Evolutionary conservation across 1,140 invertebrate species (phyloP).

Genomic region (Euura saliciscinereae): DNA sequence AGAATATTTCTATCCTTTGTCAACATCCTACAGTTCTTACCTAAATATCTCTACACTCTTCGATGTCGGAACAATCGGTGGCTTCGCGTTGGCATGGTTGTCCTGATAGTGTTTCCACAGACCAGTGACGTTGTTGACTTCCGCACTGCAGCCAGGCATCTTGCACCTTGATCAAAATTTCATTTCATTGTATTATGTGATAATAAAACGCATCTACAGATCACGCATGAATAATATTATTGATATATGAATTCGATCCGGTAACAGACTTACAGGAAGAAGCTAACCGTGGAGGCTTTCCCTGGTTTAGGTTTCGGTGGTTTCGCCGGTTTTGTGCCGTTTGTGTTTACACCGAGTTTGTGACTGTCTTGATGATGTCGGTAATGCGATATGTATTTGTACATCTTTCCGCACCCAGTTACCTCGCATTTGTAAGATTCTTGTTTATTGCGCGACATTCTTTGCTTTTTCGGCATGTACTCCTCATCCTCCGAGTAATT

Average conservation of each 20-base stretch:
- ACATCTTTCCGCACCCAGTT: constrained; percentile 54
- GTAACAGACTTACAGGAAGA: constrained; percentile 51
- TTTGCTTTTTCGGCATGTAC: constrained; percentile 57
- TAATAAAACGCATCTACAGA: background rate
- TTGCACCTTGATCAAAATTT: constrained; percentile 43
- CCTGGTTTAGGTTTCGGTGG: constrained; percentile 43
- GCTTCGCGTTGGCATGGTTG: constrained; percentile 55
- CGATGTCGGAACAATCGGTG: constrained; percentile 36
- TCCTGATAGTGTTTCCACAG: constrained; percentile 58
- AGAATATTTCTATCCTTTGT: no score
- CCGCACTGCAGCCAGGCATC: constrained; percentile 53
- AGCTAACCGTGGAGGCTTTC: constrained; percentile 55
- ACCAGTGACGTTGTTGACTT: constrained; percentile 51
- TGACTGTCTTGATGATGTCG: constrained; percentile 58
- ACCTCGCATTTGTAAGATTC: constrained; percentile 53
- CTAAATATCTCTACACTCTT: constrained; percentile 51
- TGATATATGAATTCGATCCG: background rate
- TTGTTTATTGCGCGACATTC: constrained; percentile 56
- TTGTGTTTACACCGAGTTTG: constrained; percentile 43
- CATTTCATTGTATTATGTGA: background rate
- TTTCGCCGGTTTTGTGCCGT: constrained; percentile 37
- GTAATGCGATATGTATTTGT: constrained; percentile 59
- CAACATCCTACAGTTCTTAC: constrained; percentile 29
- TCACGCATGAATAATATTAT: no score
- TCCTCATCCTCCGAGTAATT: constrained; percentile 55